phyloP scores from a whole-genome alignment of 2,888 invertebrate species.

The Nemapogon koenigi region DNA sequence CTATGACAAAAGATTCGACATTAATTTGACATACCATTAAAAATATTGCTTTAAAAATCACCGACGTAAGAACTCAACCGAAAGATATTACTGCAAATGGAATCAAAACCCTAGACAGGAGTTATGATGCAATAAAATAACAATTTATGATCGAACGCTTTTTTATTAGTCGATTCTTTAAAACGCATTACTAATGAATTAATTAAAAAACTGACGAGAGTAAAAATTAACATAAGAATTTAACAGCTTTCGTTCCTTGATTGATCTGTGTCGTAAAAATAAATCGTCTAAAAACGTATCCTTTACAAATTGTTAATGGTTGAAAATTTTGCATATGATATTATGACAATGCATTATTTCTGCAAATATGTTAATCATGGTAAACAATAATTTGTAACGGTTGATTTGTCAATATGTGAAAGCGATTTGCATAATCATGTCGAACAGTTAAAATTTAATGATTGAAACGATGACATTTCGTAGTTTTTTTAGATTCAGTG shows the following conservation, averaged over 20 bases:
- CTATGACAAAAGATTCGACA: slow-evolving; percentile 47
- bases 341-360: slow-evolving; percentile 51
- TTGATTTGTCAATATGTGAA: slow-evolving; percentile 55
- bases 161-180: slow-evolving; percentile 16
- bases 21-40: slow-evolving; percentile 63
- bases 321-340: slow-evolving; percentile 29
- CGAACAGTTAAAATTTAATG: slow-evolving; percentile 31
- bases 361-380: slow-evolving; percentile 48
- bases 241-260: slow-evolving; percentile 28
- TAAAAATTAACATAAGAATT: slow-evolving; percentile 46
- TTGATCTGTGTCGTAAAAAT: slow-evolving; percentile 53
- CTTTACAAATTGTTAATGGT: no score
- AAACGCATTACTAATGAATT: slow-evolving; percentile 40
- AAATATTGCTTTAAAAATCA: slow-evolving; percentile 55
- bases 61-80: slow-evolving; percentile 37
- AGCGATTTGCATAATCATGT: slow-evolving; percentile 46
- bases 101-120: slow-evolving; percentile 24
- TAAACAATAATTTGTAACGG: slow-evolving; percentile 64
- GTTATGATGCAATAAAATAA: slow-evolving; percentile 37
- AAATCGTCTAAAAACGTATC: slow-evolving; percentile 22
- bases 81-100: slow-evolving; percentile 47
- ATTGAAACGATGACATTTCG: slow-evolving; percentile 45
- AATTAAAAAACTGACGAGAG: slow-evolving; percentile 28
- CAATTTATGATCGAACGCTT: slow-evolving; percentile 36
- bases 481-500: slow-evolving; percentile 44